Evolutionary conservation across 2,888 invertebrate genomes (phyloP), one percentile per base, ranked within the genome.

Genomic region (Tanypteryx hageni): DNA sequence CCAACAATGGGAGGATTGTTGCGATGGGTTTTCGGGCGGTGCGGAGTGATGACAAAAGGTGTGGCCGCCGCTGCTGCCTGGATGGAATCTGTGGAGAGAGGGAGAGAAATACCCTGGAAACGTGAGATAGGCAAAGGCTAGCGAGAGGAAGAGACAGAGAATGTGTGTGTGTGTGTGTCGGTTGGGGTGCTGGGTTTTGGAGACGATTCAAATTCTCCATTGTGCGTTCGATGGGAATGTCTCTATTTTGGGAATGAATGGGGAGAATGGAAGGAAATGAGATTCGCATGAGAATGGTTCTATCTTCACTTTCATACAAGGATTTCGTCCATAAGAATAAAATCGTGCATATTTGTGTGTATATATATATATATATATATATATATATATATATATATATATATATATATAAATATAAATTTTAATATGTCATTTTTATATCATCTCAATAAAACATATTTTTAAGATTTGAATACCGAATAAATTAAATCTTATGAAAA

Each of bases 1-100:
- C 89, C 89, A 89, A 89, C 89, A 89, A 89, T 89, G 68, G 64
- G 68, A 64, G 89, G 68, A 89, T 89, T 89, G 89, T 89, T 89
- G 89, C 89, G 89, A 89, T 64, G 89, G 89, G 89, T 89, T 89
- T 89, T 68, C n/a, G 64, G 56, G 83, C 83, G n/a, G 56, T n/a
- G 57, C 56, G 16, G 83, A 31, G 27, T 18, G 89, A 89, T 89
- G 89, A 89, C 89, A 89, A 89, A 89, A 64, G 89, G 89, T 83
- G 83, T 83, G 83, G 83, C 83, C 64, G 86, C 86, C 59, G 86
- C 22, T 64, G 76, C 61, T 56, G 64, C n/a, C 44, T 8, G 89
- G 89, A 27, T 89, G 89, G 89, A 89, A 89, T 89, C 89, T 64
- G 8, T 44, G 27, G 82, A 16, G 31, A 61, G 58, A 31, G 85